Conservation (phyloP, 2,113 vertebrate species). For the Pao palembangensis region DNA sequence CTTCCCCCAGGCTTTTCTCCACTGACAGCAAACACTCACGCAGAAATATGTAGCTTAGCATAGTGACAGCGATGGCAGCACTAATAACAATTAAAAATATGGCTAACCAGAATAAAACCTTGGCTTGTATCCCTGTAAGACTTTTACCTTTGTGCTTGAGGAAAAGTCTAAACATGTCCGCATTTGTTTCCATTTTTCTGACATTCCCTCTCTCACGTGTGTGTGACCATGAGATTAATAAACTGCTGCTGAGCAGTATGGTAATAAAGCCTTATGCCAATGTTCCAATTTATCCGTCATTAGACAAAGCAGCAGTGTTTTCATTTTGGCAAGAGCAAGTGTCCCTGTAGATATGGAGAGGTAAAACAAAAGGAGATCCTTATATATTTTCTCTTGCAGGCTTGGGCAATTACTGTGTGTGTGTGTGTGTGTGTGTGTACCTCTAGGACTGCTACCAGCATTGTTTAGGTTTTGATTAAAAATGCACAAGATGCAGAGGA, state of each 20-base stretch:
- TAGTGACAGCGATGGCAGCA: conserved; percentile 45
- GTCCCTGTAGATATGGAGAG: conserved; percentile 32
- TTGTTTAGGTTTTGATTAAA: conserved; percentile 33
- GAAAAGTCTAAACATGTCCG: conserved; percentile 36
- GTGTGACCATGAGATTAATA: conserved; percentile 56
- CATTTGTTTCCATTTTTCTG: conserved; percentile 19
- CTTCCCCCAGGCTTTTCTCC: conserved; percentile 42
- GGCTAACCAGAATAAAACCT: conserved; percentile 46
- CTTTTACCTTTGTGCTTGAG: conserved; percentile 24
- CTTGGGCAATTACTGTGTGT: conserved; percentile 31
- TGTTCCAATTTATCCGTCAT: conserved; percentile 61
- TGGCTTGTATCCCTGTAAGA: conserved; percentile 40
- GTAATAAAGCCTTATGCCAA: conserved; percentile 49
- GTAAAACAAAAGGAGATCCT: conserved; percentile 39
- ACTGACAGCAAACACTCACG: conserved; percentile 22
- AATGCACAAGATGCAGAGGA: conserved; percentile 20
- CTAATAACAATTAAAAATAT: conserved; percentile 24
- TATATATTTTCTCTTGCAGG: conserved; percentile 52
- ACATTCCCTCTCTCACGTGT: conserved; percentile 28
- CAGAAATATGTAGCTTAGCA: conserved; percentile 35
- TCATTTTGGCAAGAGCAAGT: conserved; percentile 34
- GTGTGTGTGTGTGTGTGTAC: not conserved
- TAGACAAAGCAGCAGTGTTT: conserved; percentile 48
- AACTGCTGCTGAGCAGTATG: conserved; percentile 40
- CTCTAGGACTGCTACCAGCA: not conserved